A percentile compares a stretch with the other conserved stretches of the same genome.
Conservation (phyloP, 37 sponge, comb jelly and placozoan genomes). For the Haliclona indistincta region DNA sequence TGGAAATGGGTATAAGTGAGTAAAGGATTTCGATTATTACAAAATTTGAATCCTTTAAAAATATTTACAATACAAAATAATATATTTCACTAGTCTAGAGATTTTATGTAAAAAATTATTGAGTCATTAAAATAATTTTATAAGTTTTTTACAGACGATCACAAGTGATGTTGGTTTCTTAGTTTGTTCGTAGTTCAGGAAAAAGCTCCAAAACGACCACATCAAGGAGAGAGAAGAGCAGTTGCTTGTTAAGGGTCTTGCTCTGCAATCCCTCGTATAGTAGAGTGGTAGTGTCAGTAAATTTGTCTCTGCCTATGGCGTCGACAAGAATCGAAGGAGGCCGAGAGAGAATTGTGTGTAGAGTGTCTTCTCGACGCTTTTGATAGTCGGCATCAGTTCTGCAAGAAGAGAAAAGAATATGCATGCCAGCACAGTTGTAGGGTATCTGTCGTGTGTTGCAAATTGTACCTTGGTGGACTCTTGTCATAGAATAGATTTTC, state of each 20-base stretch:
- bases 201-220: slow-evolving; percentile 55
- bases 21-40: no score
- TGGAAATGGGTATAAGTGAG: no score
- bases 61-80: no score
- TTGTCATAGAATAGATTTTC: slow-evolving; percentile 35
- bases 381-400: slow-evolving; percentile 19
- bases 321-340: slow-evolving; percentile 21
- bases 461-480: slow-evolving; percentile 18
- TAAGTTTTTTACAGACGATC: no score
- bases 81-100: no score
- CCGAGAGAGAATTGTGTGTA: slow-evolving; percentile 1
- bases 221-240: slow-evolving; percentile 56
- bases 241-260: slow-evolving; percentile 61
- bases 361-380: neutral
- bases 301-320: slow-evolving; percentile 38
- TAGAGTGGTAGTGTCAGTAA: slow-evolving; percentile 20
- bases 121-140: no score
- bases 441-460: neutral
- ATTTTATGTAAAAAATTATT: no score
- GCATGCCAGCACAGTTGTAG: neutral
- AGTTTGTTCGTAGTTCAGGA: slow-evolving; percentile 39
- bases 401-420: neutral
- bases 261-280: slow-evolving; percentile 62
- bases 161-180: neutral
- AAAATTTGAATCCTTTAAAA: no score